Conservation (phyloP, 2,888 invertebrate genomes). For the Polia nebulosa region DNA sequence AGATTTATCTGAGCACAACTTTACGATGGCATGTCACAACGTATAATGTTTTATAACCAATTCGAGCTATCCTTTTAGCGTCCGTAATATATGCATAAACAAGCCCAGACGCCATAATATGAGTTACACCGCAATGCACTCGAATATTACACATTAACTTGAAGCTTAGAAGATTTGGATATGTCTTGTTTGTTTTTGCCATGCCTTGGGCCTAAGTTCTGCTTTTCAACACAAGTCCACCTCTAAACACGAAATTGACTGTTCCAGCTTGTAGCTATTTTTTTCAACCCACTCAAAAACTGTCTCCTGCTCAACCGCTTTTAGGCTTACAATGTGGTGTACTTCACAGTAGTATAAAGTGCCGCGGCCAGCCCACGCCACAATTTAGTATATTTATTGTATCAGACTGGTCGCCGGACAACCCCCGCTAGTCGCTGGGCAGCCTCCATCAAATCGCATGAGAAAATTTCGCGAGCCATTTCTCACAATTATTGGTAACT, state of each 20-base stretch:
- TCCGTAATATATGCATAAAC: conserved; percentile 68
- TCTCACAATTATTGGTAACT: too few relatives aligned
- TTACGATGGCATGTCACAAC: conserved; percentile 54
- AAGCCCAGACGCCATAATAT: conserved; percentile 67
- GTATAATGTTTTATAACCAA: conserved; percentile 64
- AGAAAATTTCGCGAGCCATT: too few relatives aligned
- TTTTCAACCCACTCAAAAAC: too few relatives aligned
- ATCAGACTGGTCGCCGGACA: too few relatives aligned
- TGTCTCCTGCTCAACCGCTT: too few relatives aligned
- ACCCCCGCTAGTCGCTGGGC: too few relatives aligned
- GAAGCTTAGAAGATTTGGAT: conserved; percentile 60
- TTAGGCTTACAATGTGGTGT: too few relatives aligned
- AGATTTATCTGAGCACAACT: conserved; percentile 40
- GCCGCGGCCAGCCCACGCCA: too few relatives aligned
- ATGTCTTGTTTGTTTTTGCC: conserved; percentile 32
- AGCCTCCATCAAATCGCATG: too few relatives aligned
- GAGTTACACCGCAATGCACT: conserved; percentile 75
- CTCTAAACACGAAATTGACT: neutral
- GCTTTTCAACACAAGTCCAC: neutral
- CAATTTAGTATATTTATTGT: too few relatives aligned
- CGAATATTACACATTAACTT: conserved; percentile 62
- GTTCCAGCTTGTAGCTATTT: too few relatives aligned
- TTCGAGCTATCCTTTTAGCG: conserved; percentile 64
- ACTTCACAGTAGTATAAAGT: too few relatives aligned
- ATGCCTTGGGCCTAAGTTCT: neutral